Evolutionary conservation across 2,888 invertebrate genomes (phyloP).

Genomic region (Phasia obesa): DNA sequence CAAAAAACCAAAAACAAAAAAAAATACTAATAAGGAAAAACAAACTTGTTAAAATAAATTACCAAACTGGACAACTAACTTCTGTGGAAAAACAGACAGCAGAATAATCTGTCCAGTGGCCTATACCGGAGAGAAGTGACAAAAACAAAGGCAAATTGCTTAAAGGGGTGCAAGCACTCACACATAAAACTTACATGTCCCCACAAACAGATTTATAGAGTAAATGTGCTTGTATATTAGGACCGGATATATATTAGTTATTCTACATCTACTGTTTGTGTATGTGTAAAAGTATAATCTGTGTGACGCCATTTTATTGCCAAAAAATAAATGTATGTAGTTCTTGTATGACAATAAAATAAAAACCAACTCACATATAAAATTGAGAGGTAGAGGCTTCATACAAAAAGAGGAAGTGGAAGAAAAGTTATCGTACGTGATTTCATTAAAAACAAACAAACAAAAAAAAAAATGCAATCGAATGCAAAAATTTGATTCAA

Average conservation of each 20-base stretch:
- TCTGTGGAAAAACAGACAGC: not conserved
- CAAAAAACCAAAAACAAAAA: constrained; percentile 53
- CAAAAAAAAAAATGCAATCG: constrained; percentile 66
- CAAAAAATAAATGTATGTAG: constrained; percentile 38
- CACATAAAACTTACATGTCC: not conserved
- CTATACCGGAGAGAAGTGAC: constrained; percentile 62
- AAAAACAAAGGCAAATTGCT: constrained; percentile 65
- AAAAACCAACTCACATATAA: constrained; percentile 50
- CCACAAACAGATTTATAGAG: constrained; percentile 5
- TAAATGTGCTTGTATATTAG: constrained; percentile 2
- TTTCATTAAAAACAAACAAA: constrained; percentile 68
- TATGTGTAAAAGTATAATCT: constrained; percentile 16
- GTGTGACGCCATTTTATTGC: constrained; percentile 68
- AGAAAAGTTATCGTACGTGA: constrained; percentile 71
- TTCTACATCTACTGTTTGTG: not conserved
- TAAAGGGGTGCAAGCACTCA: constrained; percentile 42
- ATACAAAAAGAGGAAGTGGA: constrained; percentile 34
- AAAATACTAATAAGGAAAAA: constrained; percentile 44
- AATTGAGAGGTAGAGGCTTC: constrained; percentile 56
- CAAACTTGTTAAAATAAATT: constrained; percentile 68
- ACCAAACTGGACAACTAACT: constrained; percentile 60
- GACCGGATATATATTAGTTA: constrained; percentile 65
- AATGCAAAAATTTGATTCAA: constrained; percentile 71
- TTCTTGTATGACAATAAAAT: constrained; percentile 46
- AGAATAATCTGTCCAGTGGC: constrained; percentile 28